Percentiles rank a stretch among this genome's conserved stretches.
These are phyloP conservation scores for Tinea pellionella DNA, from an alignment of 2,888 invertebrate genomes.

Conservation along the genomic window DNA sequence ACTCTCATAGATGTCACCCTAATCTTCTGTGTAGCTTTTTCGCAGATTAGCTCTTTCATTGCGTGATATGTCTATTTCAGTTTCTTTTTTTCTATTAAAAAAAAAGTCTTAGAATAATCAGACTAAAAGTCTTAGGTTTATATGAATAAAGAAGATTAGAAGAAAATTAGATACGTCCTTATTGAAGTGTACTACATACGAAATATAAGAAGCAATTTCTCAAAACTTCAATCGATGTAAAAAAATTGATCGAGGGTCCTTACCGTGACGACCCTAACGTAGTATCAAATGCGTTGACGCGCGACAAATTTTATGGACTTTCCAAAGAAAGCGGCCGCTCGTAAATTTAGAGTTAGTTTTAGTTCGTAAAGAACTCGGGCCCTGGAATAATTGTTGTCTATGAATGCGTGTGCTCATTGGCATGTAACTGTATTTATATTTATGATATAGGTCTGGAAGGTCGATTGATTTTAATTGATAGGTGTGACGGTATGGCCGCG, in stretches of 20 bases:
- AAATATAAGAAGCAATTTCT: background rate
- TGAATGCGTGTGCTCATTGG: slow-evolving; percentile 9
- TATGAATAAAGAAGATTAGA: too few relatives aligned
- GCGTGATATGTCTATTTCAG: background rate
- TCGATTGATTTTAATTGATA: slow-evolving; percentile 10
- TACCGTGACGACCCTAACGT: slow-evolving; percentile 5
- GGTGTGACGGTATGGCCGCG: background rate
- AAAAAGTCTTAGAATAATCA: too few relatives aligned
- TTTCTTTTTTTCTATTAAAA: too few relatives aligned
- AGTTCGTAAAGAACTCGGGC: slow-evolving; percentile 51
- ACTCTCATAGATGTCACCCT: background rate
- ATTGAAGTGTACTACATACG: too few relatives aligned
- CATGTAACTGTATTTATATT: slow-evolving; percentile 10
- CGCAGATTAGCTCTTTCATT: background rate
- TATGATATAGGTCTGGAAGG: slow-evolving; percentile 4
- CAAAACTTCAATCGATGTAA: background rate
- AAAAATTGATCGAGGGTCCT: background rate
- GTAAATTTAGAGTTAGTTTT: slow-evolving; percentile 34
- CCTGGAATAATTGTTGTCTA: slow-evolving; percentile 21
- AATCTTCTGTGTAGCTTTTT: background rate
- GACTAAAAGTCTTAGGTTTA: too few relatives aligned
- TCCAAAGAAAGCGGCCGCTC: slow-evolving; percentile 14
- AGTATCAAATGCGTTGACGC: slow-evolving; percentile 25
- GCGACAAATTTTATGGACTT: slow-evolving; percentile 29
- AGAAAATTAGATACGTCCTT: too few relatives aligned